phyloP scores from a whole-genome alignment of 64 coral and sea anemone species.

The Montipora cactus region DNA sequence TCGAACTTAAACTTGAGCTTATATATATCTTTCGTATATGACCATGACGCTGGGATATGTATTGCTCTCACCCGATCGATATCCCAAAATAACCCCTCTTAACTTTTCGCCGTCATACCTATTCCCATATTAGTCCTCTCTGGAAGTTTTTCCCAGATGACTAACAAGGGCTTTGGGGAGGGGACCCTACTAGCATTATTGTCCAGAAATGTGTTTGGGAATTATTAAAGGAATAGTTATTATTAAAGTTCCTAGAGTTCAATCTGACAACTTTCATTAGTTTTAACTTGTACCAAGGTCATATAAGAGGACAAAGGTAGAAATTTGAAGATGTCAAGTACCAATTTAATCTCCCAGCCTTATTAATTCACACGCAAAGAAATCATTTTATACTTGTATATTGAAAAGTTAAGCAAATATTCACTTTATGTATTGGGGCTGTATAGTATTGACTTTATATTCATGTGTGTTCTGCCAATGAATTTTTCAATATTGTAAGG shows the following conservation, averaged over 20 bases:
- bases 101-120: neutral
- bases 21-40: neutral
- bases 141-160: neutral
- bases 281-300: no score
- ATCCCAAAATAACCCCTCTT: neutral
- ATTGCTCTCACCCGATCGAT: neutral
- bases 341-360: neutral
- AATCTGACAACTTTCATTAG: no score
- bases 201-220: no score
- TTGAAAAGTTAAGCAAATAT: neutral
- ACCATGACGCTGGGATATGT: neutral
- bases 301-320: no score
- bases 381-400: neutral
- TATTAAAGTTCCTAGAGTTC: no score
- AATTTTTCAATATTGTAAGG: neutral
- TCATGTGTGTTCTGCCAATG: neutral
- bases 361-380: no score
- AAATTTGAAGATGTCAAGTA: no score
- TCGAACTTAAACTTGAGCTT: no score
- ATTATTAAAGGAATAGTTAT: no score
- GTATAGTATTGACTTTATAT: constrained; percentile 8
- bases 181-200: no score
- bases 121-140: neutral
- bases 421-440: neutral
- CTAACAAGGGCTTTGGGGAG: no score